Conservation (phyloP, 2,797 vertebrate species). For the Crocidura indochinensis region DNA sequence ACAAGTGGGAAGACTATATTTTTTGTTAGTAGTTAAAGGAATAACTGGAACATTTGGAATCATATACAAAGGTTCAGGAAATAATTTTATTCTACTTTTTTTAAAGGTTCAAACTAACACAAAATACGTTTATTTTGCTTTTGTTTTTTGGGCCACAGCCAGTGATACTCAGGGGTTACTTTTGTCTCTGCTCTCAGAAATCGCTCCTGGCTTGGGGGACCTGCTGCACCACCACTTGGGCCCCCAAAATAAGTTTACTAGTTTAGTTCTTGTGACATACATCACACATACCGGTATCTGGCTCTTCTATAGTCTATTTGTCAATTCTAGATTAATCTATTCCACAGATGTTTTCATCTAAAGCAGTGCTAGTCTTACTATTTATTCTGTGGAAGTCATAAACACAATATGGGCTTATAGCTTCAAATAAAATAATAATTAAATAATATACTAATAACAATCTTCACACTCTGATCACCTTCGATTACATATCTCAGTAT, state of each 20-base stretch:
- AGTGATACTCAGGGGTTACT: too few relatives aligned
- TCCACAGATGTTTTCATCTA: background rate
- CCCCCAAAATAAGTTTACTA: conserved; percentile 23
- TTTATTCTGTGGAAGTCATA: background rate
- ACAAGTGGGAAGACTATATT: background rate
- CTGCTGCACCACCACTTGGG: too few relatives aligned
- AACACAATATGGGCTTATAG: background rate
- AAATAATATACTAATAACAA: conserved; percentile 41
- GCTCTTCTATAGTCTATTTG: conserved; percentile 23
- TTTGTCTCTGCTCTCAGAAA: too few relatives aligned
- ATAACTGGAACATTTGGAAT: conserved; percentile 45
- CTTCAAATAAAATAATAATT: background rate
- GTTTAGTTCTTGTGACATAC: conserved; percentile 10
- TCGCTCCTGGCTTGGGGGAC: too few relatives aligned
- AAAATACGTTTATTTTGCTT: too few relatives aligned
- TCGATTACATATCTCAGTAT: background rate
- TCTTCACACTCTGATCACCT: conserved; percentile 9
- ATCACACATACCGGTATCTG: background rate
- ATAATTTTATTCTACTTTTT: background rate
- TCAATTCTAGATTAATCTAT: conserved; percentile 47
- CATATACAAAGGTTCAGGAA: background rate
- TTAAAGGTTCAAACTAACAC: too few relatives aligned
- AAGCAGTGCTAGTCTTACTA: background rate
- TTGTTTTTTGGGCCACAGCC: too few relatives aligned
- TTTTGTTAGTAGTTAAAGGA: conserved; percentile 24